Base-by-base conservation (phyloP, 2,888 invertebrate genomes). In the Dasysyrphus tricinctus region DNA sequence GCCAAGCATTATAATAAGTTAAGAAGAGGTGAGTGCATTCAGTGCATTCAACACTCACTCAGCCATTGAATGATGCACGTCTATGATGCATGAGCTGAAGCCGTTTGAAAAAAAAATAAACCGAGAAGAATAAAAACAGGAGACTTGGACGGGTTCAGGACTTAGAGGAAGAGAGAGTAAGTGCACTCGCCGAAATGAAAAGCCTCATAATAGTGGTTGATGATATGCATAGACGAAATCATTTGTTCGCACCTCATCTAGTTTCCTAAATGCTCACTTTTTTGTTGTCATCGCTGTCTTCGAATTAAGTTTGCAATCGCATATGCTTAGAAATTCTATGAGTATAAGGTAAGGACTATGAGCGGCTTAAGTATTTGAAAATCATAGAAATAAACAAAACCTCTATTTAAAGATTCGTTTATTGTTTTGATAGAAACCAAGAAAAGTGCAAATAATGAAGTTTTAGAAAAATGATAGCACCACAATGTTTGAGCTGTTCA, bases 21-120 rank as follows among this genome's bases (percentile, higher is more conserved):
- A 75, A 86, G 86, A 86, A 86, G 86, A 86, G 82, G 82, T 86
- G 86, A 86, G 86, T 79, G 82, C 86, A 86, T 86, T 86, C 82
- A 86, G 86, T 44, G 86, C 81, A 78, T 80, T 80, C 83, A 75
- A 79, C 83, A 79, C 82, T 79, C 86, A 79, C 82, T 82, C 72
- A 82, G 74, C 75, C 78, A 86, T 82, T 82, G 82, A 82, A 82
- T 78, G 82, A 75, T 86, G 81, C 81, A 82, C 79, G 78, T 72
- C 72, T 73, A 70, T 56, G 74, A 74, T 75, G 78, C 75, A 82
- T 82, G 54, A 76, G 47, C 44, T 57, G 59, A 69, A 61, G 73
- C 77, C 47, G 57, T 57, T 44, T 11, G 12, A 5, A 7, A 32
- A 32, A 11, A 32, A n/a, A 69, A n/a, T 24, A 8, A 39, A 44